Evolutionary conservation across 2,113 vertebrate genomes (phyloP).

Genomic region (Glaucidium brasilianum): DNA sequence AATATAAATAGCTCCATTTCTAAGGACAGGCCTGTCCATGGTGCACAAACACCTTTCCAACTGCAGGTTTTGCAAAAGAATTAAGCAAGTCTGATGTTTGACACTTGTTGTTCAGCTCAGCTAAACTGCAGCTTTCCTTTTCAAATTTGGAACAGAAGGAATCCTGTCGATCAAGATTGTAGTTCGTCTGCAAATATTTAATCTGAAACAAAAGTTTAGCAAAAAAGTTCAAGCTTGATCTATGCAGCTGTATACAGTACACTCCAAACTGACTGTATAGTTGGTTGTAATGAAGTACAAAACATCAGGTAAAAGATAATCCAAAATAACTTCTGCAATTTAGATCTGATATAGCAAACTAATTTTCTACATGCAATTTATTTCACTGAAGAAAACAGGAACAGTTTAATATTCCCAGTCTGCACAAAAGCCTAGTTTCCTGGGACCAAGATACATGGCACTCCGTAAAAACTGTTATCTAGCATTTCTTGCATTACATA

Average conservation of each 20-base stretch:
- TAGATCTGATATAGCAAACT: not conserved
- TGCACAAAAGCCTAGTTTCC: not conserved
- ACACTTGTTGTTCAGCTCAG: not conserved
- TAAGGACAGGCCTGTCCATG: not conserved
- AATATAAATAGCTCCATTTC: not conserved
- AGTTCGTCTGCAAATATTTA: not conserved
- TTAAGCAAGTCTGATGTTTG: not conserved
- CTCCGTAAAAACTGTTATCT: not conserved
- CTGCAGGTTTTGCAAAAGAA: not conserved
- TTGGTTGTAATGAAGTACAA: not conserved
- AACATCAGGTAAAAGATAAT: not conserved
- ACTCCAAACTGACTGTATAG: not conserved
- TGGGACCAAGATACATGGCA: not conserved
- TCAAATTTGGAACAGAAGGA: not conserved
- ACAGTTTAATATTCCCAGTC: not conserved
- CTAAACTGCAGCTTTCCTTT: not conserved
- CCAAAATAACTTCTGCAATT: not conserved
- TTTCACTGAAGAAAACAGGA: not conserved
- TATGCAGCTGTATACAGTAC: not conserved
- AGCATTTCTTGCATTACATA: not conserved
- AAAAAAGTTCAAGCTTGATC: not conserved
- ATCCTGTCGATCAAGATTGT: not conserved
- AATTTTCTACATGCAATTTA: not conserved
- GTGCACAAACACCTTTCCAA: not conserved
- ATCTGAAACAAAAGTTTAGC: not conserved